Percentiles rank a stretch among this genome's conserved stretches.
phyloP scores from a whole-genome alignment of 2,797 vertebrate genomes.

The Clarias platycephalus region DNA sequence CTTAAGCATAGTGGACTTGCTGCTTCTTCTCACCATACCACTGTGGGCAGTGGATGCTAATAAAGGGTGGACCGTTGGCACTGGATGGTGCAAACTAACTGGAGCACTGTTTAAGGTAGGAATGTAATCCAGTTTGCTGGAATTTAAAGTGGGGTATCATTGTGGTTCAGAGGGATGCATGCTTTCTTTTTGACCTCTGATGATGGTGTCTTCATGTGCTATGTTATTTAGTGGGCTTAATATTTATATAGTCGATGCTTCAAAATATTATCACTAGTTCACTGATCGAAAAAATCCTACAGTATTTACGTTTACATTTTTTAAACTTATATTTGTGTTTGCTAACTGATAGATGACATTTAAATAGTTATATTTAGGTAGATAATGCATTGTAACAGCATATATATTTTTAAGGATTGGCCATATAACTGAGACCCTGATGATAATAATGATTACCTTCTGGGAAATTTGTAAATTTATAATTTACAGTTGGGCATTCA shows the following conservation, averaged over 20 bases:
- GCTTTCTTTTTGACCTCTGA: neutral
- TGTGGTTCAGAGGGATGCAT: neutral
- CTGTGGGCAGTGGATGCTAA: conserved; percentile 74
- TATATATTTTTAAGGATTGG: neutral
- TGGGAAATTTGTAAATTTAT: neutral
- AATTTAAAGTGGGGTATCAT: neutral
- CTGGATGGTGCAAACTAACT: conserved; percentile 75
- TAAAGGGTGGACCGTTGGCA: conserved; percentile 76
- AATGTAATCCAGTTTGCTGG: neutral
- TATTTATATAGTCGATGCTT: neutral
- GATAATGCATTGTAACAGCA: neutral
- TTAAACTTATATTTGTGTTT: neutral
- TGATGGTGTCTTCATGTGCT: neutral
- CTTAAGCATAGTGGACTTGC: conserved; percentile 74
- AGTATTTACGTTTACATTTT: neutral
- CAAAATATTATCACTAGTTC: neutral
- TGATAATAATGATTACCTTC: neutral
- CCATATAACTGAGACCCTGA: neutral
- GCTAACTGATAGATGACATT: neutral
- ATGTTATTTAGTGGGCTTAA: neutral
- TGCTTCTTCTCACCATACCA: conserved; percentile 80
- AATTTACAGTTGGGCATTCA: neutral
- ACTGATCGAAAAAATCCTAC: neutral
- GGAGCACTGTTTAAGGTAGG: conserved; percentile 80
- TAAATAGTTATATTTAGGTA: neutral